Evolutionary conservation across 1,140 invertebrate species (phyloP).

Genomic region (Hycleus phaleratus): DNA sequence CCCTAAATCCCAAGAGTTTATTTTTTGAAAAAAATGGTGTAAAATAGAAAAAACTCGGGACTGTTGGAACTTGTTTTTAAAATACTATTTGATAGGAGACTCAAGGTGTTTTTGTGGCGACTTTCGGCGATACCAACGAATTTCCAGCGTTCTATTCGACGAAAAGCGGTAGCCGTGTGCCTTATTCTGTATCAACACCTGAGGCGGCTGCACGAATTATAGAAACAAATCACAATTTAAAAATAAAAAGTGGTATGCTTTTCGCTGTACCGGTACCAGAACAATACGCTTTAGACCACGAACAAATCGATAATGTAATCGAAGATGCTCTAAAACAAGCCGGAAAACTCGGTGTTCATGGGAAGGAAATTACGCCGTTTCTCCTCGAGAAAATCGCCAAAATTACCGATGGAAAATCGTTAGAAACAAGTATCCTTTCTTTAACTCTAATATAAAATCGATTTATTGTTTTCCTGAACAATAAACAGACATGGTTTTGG

Average conservation of each 20-base stretch:
- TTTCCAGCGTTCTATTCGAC: constrained; percentile 89
- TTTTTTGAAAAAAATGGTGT: too few species aligned
- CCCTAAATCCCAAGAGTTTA: too few species aligned
- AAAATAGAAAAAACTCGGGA: too few species aligned
- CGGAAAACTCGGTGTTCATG: constrained; percentile 54
- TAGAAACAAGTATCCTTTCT: constrained; percentile 65
- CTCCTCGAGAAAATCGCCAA: constrained; percentile 68
- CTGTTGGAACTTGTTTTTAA: too few species aligned
- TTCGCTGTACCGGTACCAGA: constrained; percentile 87
- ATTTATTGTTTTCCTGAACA: constrained; percentile 19
- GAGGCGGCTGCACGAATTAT: constrained; percentile 67
- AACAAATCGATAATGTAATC: constrained; percentile 62
- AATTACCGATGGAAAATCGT: constrained; percentile 71
- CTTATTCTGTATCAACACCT: constrained; percentile 55
- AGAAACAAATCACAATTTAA: constrained; percentile 47
- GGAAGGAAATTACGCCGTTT: constrained; percentile 91
- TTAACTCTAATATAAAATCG: background rate
- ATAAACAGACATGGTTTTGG: constrained; percentile 70
- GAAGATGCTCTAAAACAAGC: constrained; percentile 62
- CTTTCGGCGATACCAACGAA: constrained; percentile 53
- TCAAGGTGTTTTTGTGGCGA: constrained; percentile 83
- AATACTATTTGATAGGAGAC: constrained; percentile 63
- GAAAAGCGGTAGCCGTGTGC: constrained; percentile 59
- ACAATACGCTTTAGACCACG: constrained; percentile 53
- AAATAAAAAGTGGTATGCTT: constrained; percentile 71